Percentiles rank a stretch among this genome's conserved stretches.
Conservation (phyloP, 2,113 vertebrate genomes). For the Madoqua kirkii region DNA sequence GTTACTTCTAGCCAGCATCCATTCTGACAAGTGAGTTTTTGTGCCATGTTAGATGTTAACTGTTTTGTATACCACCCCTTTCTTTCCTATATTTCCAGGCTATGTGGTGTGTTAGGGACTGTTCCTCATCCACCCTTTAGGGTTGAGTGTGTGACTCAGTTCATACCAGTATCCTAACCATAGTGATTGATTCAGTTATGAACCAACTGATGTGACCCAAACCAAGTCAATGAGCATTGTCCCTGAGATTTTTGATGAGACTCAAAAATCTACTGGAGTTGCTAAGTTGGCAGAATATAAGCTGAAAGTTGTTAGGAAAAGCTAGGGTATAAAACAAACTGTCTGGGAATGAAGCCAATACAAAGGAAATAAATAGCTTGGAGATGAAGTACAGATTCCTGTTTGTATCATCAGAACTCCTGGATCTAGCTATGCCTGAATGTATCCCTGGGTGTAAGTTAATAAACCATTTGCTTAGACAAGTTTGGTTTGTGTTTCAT, state of each 20-base stretch:
- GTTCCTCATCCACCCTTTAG: neutral
- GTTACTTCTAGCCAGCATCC: neutral
- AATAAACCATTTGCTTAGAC: neutral
- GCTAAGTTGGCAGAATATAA: neutral
- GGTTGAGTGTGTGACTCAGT: neutral
- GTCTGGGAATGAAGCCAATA: neutral
- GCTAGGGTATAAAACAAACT: neutral
- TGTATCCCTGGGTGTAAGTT: neutral
- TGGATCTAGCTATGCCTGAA: neutral
- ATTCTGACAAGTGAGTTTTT: neutral
- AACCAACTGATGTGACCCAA: neutral
- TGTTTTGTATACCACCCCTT: neutral
- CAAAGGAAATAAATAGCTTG: neutral
- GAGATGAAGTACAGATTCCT: neutral
- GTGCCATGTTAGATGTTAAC: neutral
- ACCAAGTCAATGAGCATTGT: neutral
- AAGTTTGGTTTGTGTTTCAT: constrained; percentile 8
- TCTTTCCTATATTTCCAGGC: neutral
- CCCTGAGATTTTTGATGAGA: neutral
- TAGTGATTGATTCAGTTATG: neutral
- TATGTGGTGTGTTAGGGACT: neutral
- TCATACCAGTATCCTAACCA: neutral
- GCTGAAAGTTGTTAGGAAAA: neutral
- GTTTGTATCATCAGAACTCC: neutral
- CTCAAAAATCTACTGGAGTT: neutral